Evolutionary conservation across 2,113 vertebrate genomes (phyloP).

Genomic region (Leucopsar rothschildi): DNA sequence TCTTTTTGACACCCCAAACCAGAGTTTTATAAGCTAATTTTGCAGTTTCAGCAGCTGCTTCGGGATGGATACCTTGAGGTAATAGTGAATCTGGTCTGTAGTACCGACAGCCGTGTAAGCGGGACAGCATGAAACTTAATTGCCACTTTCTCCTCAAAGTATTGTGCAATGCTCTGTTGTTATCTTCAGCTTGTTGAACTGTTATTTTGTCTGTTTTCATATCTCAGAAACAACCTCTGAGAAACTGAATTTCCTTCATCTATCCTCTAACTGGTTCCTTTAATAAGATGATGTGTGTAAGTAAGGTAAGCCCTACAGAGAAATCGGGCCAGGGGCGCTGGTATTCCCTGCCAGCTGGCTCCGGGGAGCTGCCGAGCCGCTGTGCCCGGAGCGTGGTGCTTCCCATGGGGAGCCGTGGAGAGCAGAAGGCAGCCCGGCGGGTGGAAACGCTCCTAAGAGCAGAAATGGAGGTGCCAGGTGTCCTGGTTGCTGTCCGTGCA

Average conservation of each 20-base stretch:
- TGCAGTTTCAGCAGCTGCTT: not conserved
- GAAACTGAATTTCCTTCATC: not conserved
- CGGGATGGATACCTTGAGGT: not conserved
- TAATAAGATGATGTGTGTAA: not conserved
- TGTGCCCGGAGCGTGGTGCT: accelerated
- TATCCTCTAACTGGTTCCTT: not conserved
- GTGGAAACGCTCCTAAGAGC: not conserved
- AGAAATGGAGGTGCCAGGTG: not conserved
- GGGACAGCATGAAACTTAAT: not conserved
- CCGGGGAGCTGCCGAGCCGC: not conserved
- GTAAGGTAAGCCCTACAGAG: not conserved
- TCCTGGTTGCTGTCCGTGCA: not conserved
- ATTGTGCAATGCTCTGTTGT: not conserved
- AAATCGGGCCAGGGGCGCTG: not conserved
- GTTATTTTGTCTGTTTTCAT: not conserved
- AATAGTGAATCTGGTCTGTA: not conserved
- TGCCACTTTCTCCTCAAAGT: not conserved
- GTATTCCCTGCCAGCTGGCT: not conserved
- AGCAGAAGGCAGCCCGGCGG: not conserved
- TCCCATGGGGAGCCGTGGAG: not conserved
- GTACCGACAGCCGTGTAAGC: not conserved
- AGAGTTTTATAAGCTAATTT: not conserved
- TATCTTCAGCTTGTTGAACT: not conserved
- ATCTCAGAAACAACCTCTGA: not conserved
- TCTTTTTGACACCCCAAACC: not conserved